These are phyloP conservation scores for Acrocephalus kingi DNA, from an alignment of 2,113 vertebrate genomes.

Conservation along the genomic window DNA sequence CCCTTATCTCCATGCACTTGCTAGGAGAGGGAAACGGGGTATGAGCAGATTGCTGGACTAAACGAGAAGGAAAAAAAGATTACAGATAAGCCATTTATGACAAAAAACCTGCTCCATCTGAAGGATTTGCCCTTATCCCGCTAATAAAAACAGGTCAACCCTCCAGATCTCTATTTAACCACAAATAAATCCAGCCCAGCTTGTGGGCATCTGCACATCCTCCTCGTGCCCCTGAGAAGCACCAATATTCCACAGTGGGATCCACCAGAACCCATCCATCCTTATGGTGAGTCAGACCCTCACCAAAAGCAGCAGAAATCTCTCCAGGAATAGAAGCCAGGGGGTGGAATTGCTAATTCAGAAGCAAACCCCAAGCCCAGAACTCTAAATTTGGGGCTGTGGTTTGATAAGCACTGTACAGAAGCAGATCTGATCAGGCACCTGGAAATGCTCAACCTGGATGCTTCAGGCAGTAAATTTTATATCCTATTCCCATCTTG, in stretches of 20 bases:
- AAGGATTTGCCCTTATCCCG: neutral
- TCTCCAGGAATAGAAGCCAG: constrained; percentile 47
- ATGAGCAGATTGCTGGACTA: neutral
- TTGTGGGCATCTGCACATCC: neutral
- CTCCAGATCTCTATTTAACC: neutral
- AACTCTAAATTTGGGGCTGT: neutral
- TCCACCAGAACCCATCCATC: neutral
- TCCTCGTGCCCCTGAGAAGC: neutral
- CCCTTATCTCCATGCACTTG: neutral
- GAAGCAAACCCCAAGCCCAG: neutral
- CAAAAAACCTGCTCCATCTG: neutral
- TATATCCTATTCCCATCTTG: neutral
- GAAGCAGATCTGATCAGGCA: neutral
- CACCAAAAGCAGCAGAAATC: neutral
- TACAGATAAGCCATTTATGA: constrained; percentile 39
- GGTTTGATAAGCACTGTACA: neutral
- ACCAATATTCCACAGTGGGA: neutral
- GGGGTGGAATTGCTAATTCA: constrained; percentile 12
- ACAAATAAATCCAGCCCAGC: neutral
- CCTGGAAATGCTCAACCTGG: neutral
- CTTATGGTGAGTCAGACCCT: neutral
- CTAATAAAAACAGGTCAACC: constrained; percentile 3
- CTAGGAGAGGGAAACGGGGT: neutral
- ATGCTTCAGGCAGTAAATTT: neutral
- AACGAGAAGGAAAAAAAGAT: constrained; percentile 13